Base-by-base conservation (phyloP, 2,113 vertebrate species). In the Columba janthina region DNA sequence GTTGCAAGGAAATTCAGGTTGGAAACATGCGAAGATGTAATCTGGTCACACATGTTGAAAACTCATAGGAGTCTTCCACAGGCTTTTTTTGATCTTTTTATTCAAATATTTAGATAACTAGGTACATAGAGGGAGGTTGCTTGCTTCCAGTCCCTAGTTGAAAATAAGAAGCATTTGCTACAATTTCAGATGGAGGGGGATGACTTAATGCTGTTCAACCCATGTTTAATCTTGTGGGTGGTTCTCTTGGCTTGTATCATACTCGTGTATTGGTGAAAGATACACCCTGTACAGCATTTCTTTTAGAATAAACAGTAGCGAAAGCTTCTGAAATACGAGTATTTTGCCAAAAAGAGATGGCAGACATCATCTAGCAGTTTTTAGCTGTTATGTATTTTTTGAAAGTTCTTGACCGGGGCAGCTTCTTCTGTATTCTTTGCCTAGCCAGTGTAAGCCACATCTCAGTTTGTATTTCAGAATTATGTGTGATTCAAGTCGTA, bases 381-480 rank as follows among this genome's bases (percentile, higher is more conserved):
- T 76, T 25, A 85, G 21, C 70, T 79, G 24, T 71, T 81, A 44
- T 1, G 6, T 40, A 13, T 56, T 58, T 86, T 64, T 44, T 12
- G 3, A 5, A 89, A 76, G 25, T 54, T 80, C 29, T 83, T 88
- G 61, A 77, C 36, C 26, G 32, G 57, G 36, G 32, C 64, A 53
- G 44, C n/a, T 36, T 24, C 26, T 85, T 64, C 26, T 71, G 15
- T 15, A 12, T 58, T 44, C 26, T 87, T 78, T 60, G 5, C 19
- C 29, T 22, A 54, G 62, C 9, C 21, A 51, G n/a, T 12, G 19
- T 42, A 44, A 26, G 20, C 48, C 31, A 13, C 1, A 3, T 57
- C 40, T 34, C 70, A 51, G 40, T 91, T 91, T 60, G 11, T 85
- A 56, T 91, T 94, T 95, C 75, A 87, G 79, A 90, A 86, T 78